Base-by-base conservation (phyloP, 2,113 vertebrate species). In the Clinocottus analis region DNA sequence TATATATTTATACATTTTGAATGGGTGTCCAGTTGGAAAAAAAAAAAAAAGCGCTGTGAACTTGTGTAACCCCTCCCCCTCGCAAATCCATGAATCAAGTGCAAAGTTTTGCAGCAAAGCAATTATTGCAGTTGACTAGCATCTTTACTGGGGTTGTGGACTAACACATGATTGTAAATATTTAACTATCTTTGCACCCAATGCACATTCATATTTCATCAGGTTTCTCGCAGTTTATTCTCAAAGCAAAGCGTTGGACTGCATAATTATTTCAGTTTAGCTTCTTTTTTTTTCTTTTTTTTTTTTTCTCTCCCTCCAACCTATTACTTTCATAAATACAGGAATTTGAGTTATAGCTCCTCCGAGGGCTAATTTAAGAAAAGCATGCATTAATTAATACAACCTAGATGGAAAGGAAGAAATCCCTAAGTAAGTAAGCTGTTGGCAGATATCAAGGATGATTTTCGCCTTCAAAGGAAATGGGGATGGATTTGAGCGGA, bases 251-350 rank as follows among this genome's bases (percentile, higher is more conserved):
- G 92, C 90, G 94, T 92, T 93, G 93, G 91, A 92, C 93, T 94
- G 94, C 93, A 95, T 96, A 95, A 95, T 95, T 95, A 95, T 95
- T 93, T 93, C 94, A 94, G 93, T 95, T 95, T 95, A 95, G 92
- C 90, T 90, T 90, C 87, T 93, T 91, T 91, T 92, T 88, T 88
- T 93, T 90, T 91, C 16, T 91, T 88, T 93, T 91, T 91, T 88
- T 93, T 91, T 91, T 91, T 86, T 88, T 21, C 19, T 49, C 92
- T 91, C 90, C 91, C 85, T 39, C 86, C 90, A 90, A 94, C 88
- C 93, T 92, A 95, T 95, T 95, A 95, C 94, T 95, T 94, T 92
- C 92, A 94, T 95, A 95, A 96, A 96, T 94, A 95, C 92, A 93
- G 91, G 93, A 93, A 93, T 94, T 94, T 93, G 91, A 94, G 92